Evolutionary conservation across 2,888 invertebrate genomes (phyloP).

Genomic region (Ernsta delagoae): DNA sequence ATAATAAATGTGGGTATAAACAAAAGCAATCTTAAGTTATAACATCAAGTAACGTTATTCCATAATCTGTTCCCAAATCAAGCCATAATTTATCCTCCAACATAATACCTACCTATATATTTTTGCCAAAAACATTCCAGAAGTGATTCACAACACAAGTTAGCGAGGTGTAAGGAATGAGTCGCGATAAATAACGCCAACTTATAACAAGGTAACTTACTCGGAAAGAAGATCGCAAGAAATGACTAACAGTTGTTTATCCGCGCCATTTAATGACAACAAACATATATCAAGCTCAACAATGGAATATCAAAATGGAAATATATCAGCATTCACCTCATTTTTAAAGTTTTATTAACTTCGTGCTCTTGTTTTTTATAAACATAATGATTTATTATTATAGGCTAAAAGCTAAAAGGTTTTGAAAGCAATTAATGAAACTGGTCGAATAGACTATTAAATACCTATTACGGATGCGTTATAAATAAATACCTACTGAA

Average conservation of each 20-base stretch:
- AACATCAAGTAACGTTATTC: too few species aligned
- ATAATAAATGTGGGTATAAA: too few species aligned
- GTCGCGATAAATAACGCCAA: slow-evolving; percentile 39
- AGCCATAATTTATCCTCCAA: too few species aligned
- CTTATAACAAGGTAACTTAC: slow-evolving; percentile 48
- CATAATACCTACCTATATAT: slow-evolving; percentile 7
- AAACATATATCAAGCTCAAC: background rate
- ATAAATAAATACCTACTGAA: too few species aligned
- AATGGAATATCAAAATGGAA: background rate
- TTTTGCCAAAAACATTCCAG: slow-evolving; percentile 19
- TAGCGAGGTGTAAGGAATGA: slow-evolving; percentile 19
- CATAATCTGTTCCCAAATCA: background rate
- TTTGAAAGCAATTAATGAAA: too few species aligned
- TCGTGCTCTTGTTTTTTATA: background rate
- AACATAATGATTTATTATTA: too few species aligned
- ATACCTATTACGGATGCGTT: too few species aligned
- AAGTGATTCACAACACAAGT: slow-evolving; percentile 33
- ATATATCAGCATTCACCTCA: background rate
- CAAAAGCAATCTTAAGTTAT: too few species aligned
- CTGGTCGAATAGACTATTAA: too few species aligned
- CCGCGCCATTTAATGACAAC: slow-evolving; percentile 20
- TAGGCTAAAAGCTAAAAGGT: too few species aligned
- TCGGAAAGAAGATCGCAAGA: slow-evolving; percentile 29
- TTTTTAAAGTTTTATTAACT: background rate
- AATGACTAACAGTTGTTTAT: slow-evolving; percentile 21